These are phyloP conservation scores for Anniella stebbinsi DNA, from an alignment of 2,797 vertebrate species.

Conservation along the genomic window DNA sequence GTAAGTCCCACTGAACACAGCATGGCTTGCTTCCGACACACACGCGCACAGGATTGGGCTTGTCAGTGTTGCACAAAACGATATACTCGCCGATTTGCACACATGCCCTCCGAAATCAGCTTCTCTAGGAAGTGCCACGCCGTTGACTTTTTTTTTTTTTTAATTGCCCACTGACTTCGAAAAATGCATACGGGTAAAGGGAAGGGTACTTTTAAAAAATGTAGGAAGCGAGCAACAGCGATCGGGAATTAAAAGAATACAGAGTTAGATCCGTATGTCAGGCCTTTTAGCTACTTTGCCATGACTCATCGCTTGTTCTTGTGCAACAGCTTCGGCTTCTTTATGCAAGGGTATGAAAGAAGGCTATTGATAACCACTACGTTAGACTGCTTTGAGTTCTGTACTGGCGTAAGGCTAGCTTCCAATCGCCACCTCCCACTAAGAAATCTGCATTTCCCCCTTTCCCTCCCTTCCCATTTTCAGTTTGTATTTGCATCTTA, in stretches of 20 bases:
- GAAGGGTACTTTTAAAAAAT: neutral
- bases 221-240: neutral
- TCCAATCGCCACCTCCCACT: neutral
- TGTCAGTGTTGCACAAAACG: neutral
- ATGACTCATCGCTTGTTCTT: slow-evolving; percentile 22
- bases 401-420: neutral
- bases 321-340: slow-evolving; percentile 12
- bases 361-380: slow-evolving; percentile 25
- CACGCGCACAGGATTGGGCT: neutral
- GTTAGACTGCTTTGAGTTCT: neutral
- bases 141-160: neutral
- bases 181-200: neutral
- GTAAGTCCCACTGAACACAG: neutral
- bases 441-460: neutral
- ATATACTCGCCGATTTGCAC: neutral
- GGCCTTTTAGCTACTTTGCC: slow-evolving; percentile 7
- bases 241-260: neutral
- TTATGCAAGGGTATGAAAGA: slow-evolving; percentile 37
- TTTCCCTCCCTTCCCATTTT: no score
- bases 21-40: neutral
- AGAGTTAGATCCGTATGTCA: neutral
- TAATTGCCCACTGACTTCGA: neutral
- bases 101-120: neutral
- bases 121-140: neutral
- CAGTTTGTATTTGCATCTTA: neutral